Conservation (phyloP, 2,797 vertebrate genomes). For the Sphenopsis melanotis region DNA sequence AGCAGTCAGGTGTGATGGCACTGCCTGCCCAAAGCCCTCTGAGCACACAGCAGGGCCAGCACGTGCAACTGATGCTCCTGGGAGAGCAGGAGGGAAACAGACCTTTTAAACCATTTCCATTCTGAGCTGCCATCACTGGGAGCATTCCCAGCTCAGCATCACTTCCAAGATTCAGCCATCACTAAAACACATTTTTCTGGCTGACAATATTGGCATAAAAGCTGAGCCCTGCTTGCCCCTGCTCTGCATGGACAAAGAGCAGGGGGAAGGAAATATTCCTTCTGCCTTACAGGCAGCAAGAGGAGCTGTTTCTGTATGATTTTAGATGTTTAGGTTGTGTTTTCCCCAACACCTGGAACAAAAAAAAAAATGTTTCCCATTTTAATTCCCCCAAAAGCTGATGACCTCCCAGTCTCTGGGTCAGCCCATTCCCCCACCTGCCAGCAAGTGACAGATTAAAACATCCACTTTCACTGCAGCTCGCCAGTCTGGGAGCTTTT, state of each 20-base stretch:
- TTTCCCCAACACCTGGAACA: not conserved
- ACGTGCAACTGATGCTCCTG: not conserved
- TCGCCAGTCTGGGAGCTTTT: not conserved
- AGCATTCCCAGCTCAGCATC: not conserved
- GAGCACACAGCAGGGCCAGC: not conserved
- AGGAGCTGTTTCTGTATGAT: not conserved
- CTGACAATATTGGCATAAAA: not conserved
- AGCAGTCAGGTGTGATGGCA: not conserved
- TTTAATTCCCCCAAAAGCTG: not conserved
- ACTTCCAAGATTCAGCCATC: not conserved
- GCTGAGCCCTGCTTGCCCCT: not conserved
- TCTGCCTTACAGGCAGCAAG: not conserved
- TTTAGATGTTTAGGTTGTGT: not conserved
- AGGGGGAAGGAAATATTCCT: not conserved
- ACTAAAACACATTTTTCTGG: not conserved
- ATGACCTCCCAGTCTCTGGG: not conserved
- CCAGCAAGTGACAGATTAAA: not conserved
- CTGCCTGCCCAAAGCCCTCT: not conserved
- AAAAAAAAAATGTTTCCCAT: not conserved
- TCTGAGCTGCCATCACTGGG: not conserved
- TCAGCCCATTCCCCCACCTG: not conserved
- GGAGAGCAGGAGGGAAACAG: not conserved
- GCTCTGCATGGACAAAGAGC: not conserved
- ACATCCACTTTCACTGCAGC: not conserved
- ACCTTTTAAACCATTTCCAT: not conserved